Conservation (phyloP, 1,140 invertebrate species). For the Octopus bimaculoides region DNA sequence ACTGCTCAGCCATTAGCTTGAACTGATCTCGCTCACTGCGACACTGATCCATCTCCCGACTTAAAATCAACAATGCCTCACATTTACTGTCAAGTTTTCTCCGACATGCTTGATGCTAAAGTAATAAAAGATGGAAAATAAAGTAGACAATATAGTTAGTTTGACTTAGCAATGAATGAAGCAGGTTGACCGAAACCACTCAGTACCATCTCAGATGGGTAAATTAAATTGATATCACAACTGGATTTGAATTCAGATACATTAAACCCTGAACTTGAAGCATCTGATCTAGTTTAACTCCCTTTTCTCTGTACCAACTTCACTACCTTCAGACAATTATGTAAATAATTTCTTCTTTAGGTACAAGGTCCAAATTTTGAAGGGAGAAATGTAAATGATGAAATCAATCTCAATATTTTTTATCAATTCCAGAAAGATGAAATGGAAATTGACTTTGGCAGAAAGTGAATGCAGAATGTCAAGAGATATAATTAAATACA, state of each 20-base stretch:
- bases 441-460: no score
- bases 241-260: background rate
- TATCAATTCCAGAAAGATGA: no score
- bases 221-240: background rate
- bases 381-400: no score
- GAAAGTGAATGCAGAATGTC: no score
- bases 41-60: slow-evolving; percentile 75
- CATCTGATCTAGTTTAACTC: background rate
- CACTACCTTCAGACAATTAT: no score
- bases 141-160: background rate
- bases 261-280: background rate
- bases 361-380: no score
- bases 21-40: slow-evolving; percentile 77
- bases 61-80: slow-evolving; percentile 74
- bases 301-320: background rate
- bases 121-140: slow-evolving; percentile 15
- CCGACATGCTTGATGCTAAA: slow-evolving; percentile 48
- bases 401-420: no score
- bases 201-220: background rate
- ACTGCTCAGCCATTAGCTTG: slow-evolving; percentile 77
- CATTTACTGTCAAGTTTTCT: slow-evolving; percentile 77
- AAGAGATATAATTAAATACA: no score
- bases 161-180: background rate
- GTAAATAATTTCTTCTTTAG: no score
- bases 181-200: background rate